Percentiles rank a stretch among this genome's conserved stretches.
These are phyloP conservation scores for Dunckerocampus dactyliophorus DNA, from an alignment of 2,113 vertebrate genomes.

Conservation along the genomic window DNA sequence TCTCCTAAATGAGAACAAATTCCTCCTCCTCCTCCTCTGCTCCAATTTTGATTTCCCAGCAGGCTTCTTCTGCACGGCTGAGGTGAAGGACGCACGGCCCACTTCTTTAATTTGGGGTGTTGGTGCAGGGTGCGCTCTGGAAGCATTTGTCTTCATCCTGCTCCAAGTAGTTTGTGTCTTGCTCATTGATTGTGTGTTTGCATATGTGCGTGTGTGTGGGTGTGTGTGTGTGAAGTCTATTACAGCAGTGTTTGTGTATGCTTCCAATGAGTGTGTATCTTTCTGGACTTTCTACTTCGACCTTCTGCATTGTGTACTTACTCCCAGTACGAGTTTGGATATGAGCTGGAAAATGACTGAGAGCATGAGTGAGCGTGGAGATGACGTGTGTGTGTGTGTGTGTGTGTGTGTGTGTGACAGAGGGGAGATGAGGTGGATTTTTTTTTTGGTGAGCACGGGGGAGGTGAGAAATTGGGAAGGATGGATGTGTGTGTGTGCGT, in stretches of 20 bases:
- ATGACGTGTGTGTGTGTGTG: not conserved
- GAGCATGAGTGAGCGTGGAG: not conserved
- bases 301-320: not conserved
- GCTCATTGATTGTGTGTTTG: not conserved
- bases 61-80: conserved; percentile 38
- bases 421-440: conserved; percentile 21
- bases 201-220: too few species aligned
- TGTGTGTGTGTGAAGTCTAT: not conserved
- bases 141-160: conserved; percentile 2
- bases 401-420: conserved; percentile 12
- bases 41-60: conserved; percentile 62
- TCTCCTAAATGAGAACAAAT: conserved; percentile 62
- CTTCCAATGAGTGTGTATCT: not conserved
- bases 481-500: conserved; percentile 23
- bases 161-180: not conserved
- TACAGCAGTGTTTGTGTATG: not conserved
- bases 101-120: conserved; percentile 33
- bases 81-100: conserved; percentile 57
- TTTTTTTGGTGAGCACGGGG: conserved; percentile 25
- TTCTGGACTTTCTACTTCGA: not conserved
- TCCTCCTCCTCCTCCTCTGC: conserved; percentile 35
- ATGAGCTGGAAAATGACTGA: not conserved
- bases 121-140: not conserved
- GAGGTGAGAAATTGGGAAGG: conserved; percentile 47
- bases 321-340: not conserved